Base-by-base conservation (phyloP, 2,113 vertebrate species). In the Cephalopholis sonnerati region DNA sequence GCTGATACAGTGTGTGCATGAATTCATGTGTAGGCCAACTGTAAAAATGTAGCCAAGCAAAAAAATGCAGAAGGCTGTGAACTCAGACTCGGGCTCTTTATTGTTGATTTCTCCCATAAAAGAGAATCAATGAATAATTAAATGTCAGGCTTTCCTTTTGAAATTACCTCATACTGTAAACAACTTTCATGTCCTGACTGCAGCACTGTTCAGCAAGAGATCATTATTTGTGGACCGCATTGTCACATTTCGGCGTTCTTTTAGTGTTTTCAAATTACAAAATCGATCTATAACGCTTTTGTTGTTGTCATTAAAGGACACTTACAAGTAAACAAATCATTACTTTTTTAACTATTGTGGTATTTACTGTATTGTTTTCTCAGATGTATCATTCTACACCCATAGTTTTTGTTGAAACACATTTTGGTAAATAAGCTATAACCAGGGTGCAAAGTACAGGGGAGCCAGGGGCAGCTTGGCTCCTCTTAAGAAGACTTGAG, bases 91-190 rank as follows among this genome's bases (percentile, higher is more conserved):
- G 0, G 16, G 6, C 29, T 13, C 0, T 24, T 68, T 63, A 25
- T 1, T 64, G 25, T 5, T 32, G 22, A 22, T 62, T 55, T 39
- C 68, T 24, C 10, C n/a, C 7, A 29, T 51, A 11, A 53, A 66
- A 74, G 54, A 77, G 17, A 72, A 63, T 62, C 5, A 36, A 74
- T 63, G 2, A 63, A 68, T 76, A 44, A 54, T 55, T 69, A 62
- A 24, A 39, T 63, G 32, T 57, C 27, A 51, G n/a, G 2, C 25
- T 53, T 25, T 77, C 7, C 53, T 54, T 50, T 17, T 66, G 32
- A 77, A 74, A 25, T 69, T 1, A 27, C 39, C 15, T 69, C 6
- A 3, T 32, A 7, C 22, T 50, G 29, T 36, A 72, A 74, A 67
- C 32, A 61, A 61, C 8, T 24, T 54, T 15, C 48, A 11, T 54